Base-by-base conservation (phyloP, 92 coral and sea anemone genomes). In the Porites cylindrica region DNA sequence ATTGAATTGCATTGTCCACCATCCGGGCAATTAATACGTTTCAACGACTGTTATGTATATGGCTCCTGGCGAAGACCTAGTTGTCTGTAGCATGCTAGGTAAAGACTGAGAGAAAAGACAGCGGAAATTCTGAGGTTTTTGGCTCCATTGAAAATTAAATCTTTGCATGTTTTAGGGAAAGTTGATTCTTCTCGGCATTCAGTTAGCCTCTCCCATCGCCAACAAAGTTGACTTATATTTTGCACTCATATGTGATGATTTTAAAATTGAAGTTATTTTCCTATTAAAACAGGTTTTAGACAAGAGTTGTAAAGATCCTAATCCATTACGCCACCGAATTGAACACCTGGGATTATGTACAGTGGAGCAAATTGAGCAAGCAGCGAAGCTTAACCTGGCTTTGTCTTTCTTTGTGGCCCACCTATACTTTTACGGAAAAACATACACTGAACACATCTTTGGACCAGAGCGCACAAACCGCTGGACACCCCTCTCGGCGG, bases 401-500 rank as follows among this genome's bases (percentile, higher is more conserved):
- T 66, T 93, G 68, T 93, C 96, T 29, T 93, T 93, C 84, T 93
- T 90, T 63, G 96, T 93, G 21, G 79, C 51, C 61, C 96, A 93
- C 78, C 90, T 93, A 9, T 90, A 90, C 68, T 91, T 78, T 66
- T 93, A 93, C 75, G 94, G 71, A 11, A 90, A 80, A 32, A 29
- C 79, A 12, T 88, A 58, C 59, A 21, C 79, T 8, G 86, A 93
- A 47, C 70, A 43, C 50, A 87, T 90, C 63, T 73, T 93, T 58
- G 96, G 96, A 5, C 64, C 76, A 75, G 90, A 88, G 56, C 93
- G 96, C 23, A 91, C 94, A 16, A 82, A 91, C 84, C 93, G 93
- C 67, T 94, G 94, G 94, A 75, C 94, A 43, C 96, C 94, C 58
- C 78, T 91, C 64, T 85, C 91, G 13, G 73, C 77, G 69, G 96